Base-by-base conservation (phyloP, 2,113 vertebrate genomes). In the Urocynchramus pylzowi region DNA sequence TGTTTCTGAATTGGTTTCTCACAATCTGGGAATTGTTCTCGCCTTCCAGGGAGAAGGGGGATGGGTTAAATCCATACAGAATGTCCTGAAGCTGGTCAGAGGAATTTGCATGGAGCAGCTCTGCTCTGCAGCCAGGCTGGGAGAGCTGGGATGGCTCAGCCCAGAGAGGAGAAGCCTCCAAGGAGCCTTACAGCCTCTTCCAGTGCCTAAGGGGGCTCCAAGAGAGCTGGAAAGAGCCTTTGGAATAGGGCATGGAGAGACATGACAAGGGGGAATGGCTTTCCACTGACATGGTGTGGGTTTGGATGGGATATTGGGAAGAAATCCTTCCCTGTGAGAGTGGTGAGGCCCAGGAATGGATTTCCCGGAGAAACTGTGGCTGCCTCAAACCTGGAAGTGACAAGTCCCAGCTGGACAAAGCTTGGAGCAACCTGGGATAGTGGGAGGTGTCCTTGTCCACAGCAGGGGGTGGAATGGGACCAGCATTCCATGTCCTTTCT, bases 1-100 rank as follows among this genome's bases (percentile, higher is more conserved):
- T 96, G 87, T 83, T 30, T 68, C 69, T 52, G 10, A 95, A 85
- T 83, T 53, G 39, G 93, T 73, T 80, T 86, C 69, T 97, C 87
- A 97, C 97, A 97, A 97, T 93, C 79, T 85, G 90, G 90, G 97
- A 89, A 95, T 63, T 96, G 95, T 95, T 97, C 96, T 96, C 60
- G 80, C 87, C 73, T 79, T 27, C 37, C 54, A 75, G 39, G 56
- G 61, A 71, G 78, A 84, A 82, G 78, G 47, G 65, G 73, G 78
- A 89, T 91, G 93, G 93, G 95, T 82, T 87, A 90, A 90, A 96
- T 91, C 96, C 73, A 84, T 35, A 89, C 68, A 68, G 90, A 96
- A 84, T 56, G 77, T 94, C 94, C 90, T 30, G 4, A 75, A 54
- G 54, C 81, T 35, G 70, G 74, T 68, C 23, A 82, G 57, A 71